Base-by-base conservation (phyloP, 1,140 invertebrate species). In the Schlechtendalia chinensis region DNA sequence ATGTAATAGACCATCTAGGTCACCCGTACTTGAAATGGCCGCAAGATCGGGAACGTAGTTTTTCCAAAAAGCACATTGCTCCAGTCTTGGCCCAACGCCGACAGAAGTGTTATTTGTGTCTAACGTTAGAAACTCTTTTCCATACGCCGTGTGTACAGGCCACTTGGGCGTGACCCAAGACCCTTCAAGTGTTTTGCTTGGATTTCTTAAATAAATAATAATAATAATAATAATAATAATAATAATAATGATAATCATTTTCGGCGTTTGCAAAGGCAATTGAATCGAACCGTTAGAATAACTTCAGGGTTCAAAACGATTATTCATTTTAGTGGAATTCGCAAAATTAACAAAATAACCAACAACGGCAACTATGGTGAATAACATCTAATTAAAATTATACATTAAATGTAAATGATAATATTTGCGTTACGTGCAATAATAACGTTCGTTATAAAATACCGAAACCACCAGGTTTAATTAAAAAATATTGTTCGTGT, bases 31-130 rank as follows among this genome's bases (percentile, higher is more conserved):
- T 83, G 92, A 93, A 80, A 90, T 90, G 83, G 91, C 88, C 82
- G 95, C 90, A 47, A 98, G 88, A 85, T 95, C 92, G 77, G 96
- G 96, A 85, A 98, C 88, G 86, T 97, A 96, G 84, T 95, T 92
- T 85, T 96, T 94, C 96, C 96, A 98, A 87, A 98, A 98, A 75
- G 95, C 94, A 88, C 96, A 98, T 86, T 97, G 91, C 86, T 94
- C 95, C 81, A 94, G 90, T 81, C 95, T 89, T 10, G 93, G 92
- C 24, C 95, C 96, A 79, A 91, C 89, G 12, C 95, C 95, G 27
- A 94, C 91, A n/a, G 90, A 88, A 39, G 91, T 92, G 14, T 89
- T 90, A 86, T 96, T 94, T 1, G 92, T 89, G 82, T 92, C 91
- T 72, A 98, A 86, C 1, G 93, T 93, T 74, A 98, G 88, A 86